Evolutionary conservation across 2,888 invertebrate genomes (phyloP).

Genomic region (Ophioninae sp.): DNA sequence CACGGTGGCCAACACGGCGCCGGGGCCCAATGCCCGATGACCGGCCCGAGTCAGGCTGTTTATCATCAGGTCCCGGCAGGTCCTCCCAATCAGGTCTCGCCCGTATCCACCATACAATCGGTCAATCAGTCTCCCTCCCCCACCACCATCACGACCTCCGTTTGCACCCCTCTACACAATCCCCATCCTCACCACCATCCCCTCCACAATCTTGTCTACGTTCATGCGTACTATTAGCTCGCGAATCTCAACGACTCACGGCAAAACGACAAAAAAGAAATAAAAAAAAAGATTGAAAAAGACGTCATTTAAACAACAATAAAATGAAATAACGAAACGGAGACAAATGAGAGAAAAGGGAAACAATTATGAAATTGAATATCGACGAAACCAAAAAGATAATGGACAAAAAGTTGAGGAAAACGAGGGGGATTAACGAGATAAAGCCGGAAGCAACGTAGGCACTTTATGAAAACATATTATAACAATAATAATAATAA

Average conservation of each 20-base stretch:
- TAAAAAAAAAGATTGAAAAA: too few species aligned
- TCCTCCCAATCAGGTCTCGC: constrained; percentile 80
- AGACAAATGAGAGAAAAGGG: too few species aligned
- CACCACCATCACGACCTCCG: constrained; percentile 74
- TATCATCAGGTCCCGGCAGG: constrained; percentile 76
- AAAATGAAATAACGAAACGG: too few species aligned
- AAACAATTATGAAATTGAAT: too few species aligned
- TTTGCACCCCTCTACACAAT: constrained; percentile 76
- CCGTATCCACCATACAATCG: constrained; percentile 80
- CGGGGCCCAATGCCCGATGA: constrained; percentile 78
- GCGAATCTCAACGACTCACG: constrained; percentile 10
- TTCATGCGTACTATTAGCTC: constrained; percentile 79
- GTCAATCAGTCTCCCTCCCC: constrained; percentile 79
- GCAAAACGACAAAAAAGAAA: constrained; percentile 26
- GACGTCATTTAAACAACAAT: too few species aligned
- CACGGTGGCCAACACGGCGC: constrained; percentile 77
- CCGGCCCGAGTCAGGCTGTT: constrained; percentile 71
- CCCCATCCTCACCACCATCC: constrained; percentile 77
- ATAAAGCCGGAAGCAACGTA: constrained; percentile 39
- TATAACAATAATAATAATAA: constrained; percentile 39
- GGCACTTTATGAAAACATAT: constrained; percentile 58
- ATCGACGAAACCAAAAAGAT: too few species aligned
- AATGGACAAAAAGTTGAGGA: too few species aligned
- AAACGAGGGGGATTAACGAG: too few species aligned
- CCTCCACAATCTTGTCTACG: constrained; percentile 79